Evolutionary conservation across 1,140 invertebrate species (phyloP).

Genomic region (Probaryconus sp.): DNA sequence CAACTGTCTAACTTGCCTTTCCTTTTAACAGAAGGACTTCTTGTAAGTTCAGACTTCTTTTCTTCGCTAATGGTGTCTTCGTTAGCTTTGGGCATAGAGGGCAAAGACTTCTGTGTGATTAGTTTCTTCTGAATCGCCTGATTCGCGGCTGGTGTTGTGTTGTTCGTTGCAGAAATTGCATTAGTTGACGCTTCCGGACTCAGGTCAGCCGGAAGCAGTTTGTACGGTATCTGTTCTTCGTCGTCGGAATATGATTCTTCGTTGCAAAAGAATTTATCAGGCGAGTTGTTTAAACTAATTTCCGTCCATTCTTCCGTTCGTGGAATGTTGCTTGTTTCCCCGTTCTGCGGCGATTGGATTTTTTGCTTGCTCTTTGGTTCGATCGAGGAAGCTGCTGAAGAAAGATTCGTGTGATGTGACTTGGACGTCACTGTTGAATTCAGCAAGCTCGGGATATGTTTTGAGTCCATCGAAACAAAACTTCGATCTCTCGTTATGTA

Average conservation of each 20-base stretch:
- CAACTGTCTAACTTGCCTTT: slow-evolving; percentile 72
- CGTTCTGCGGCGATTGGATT: slow-evolving; percentile 58
- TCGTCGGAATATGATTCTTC: slow-evolving; percentile 74
- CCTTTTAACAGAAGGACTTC: slow-evolving; percentile 73
- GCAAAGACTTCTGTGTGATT: slow-evolving; percentile 73
- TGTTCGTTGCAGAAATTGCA: slow-evolving; percentile 35
- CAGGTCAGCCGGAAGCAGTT: slow-evolving; percentile 71
- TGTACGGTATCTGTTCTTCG: slow-evolving; percentile 75
- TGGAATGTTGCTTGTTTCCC: slow-evolving; percentile 41
- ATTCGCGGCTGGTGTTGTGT: slow-evolving; percentile 10
- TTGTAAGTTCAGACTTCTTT: slow-evolving; percentile 70
- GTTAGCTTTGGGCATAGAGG: slow-evolving; percentile 66
- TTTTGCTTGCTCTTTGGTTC: slow-evolving; percentile 66
- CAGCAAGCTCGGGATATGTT: slow-evolving; percentile 65
- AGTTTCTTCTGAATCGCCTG: slow-evolving; percentile 61
- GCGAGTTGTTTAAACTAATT: slow-evolving; percentile 77
- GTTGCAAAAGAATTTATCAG: slow-evolving; percentile 72
- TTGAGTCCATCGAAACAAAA: slow-evolving; percentile 66
- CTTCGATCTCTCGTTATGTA: slow-evolving; percentile 75
- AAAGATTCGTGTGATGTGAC: slow-evolving; percentile 65
- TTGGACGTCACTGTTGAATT: slow-evolving; percentile 67
- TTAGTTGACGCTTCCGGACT: slow-evolving; percentile 66
- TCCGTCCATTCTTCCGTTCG: slow-evolving; percentile 78
- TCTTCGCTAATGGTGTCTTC: slow-evolving; percentile 69
- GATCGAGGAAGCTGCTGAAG: slow-evolving; percentile 57